Percentiles rank a stretch among this genome's conserved stretches.
These are phyloP conservation scores for Melanostoma mellinum DNA, from an alignment of 2,888 invertebrate genomes.

Conservation along the genomic window DNA sequence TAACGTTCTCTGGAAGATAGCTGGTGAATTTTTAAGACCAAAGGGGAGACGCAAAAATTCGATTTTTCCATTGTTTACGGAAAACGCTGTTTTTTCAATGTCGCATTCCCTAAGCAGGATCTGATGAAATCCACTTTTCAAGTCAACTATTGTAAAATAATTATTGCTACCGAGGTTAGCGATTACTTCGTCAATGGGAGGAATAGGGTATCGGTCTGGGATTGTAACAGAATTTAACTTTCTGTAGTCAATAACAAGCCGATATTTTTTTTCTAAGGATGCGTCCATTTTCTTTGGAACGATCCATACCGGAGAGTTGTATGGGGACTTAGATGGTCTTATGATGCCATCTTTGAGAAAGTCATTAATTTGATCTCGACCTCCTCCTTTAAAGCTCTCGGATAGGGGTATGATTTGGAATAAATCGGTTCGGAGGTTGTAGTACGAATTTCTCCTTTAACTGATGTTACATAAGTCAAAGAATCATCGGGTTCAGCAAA, in stretches of 20 bases:
- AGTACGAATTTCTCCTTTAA: conserved; percentile 58
- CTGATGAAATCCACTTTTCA: conserved; percentile 52
- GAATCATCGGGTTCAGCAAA: conserved; percentile 41
- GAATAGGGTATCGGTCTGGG: conserved; percentile 28
- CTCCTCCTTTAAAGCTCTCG: conserved; percentile 32
- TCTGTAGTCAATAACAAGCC: too few relatives aligned
- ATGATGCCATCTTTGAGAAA: conserved; percentile 40
- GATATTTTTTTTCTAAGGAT: too few relatives aligned
- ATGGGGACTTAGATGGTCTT: conserved; percentile 51
- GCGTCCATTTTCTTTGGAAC: too few relatives aligned
- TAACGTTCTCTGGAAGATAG: too few relatives aligned
- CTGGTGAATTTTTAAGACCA: too few relatives aligned
- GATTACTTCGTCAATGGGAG: conserved; percentile 23
- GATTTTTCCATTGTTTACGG: conserved; percentile 21
- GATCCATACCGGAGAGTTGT: conserved; percentile 50
- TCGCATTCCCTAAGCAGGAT: conserved; percentile 42
- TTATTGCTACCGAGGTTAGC: conserved; percentile 4
- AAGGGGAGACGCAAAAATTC: not conserved
- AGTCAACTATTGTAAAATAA: conserved; percentile 14
- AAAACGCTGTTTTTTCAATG: conserved; percentile 33
- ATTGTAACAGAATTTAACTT: conserved; percentile 26
- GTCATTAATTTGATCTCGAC: conserved; percentile 49
- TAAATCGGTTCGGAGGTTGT: conserved; percentile 12
- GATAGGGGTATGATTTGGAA: too few relatives aligned
- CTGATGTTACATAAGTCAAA: conserved; percentile 30